These are phyloP conservation scores for Eptesicus fuscus DNA, from an alignment of 2,113 vertebrate genomes.

Conservation along the genomic window DNA sequence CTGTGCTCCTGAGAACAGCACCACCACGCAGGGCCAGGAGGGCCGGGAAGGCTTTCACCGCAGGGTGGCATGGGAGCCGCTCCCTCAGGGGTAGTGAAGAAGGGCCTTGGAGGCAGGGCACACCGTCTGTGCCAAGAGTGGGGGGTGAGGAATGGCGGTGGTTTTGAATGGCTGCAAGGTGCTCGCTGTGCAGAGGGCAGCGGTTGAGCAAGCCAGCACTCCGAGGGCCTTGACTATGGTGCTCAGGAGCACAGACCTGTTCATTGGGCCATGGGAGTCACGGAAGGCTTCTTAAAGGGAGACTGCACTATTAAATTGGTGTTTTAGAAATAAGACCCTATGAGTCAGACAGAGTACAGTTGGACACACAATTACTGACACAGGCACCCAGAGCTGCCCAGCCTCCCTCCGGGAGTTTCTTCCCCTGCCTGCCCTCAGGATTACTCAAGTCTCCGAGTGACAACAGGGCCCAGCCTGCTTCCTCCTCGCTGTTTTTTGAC, in stretches of 20 bases:
- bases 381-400: not conserved
- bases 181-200: fast-evolving
- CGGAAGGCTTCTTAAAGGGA: not conserved
- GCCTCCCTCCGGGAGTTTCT: not conserved
- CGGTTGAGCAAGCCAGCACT: no score
- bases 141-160: not conserved
- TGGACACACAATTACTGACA: not conserved
- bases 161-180: not conserved
- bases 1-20: not conserved
- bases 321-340: not conserved
- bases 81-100: not conserved
- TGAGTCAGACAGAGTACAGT: not conserved
- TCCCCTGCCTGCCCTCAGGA: not conserved
- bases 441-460: not conserved
- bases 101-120: not conserved
- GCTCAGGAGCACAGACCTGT: not conserved
- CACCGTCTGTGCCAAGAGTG: not conserved
- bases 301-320: not conserved
- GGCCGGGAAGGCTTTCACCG: not conserved
- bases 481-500: not conserved
- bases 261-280: not conserved
- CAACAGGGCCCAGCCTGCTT: not conserved
- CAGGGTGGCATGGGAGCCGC: not conserved
- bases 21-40: not conserved
- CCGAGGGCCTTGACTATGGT: not conserved